Evolutionary conservation across 1,140 invertebrate species (phyloP), one percentile per base, ranked within the genome.

Genomic region (Myzus persicae): DNA sequence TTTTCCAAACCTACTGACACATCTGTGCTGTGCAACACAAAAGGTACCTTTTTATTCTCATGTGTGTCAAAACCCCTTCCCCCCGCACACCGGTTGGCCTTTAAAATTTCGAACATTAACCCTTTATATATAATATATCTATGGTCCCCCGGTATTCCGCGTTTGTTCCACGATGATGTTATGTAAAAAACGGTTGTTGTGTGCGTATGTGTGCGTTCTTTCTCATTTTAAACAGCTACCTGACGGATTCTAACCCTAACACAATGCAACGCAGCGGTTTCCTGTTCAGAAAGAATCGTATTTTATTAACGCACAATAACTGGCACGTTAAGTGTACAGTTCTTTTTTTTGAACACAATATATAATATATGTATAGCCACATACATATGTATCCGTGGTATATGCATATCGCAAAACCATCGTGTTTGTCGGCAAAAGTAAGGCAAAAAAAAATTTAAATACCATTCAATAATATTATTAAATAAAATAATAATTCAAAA

Each of bases 221-320:
- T 93, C 91, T 48, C 91, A 48, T 91, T 93, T 93, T 93, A 93
- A 93, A 93, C 91, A 93, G 91, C 91, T 93, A 93, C 91, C 91
- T 93, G 91, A 93, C 91, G 91, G 91, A 93, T 93, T 93, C 54
- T 36, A 8, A 85, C 91, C 91, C 91, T 40, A 38, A 51, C 20
- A 91, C 90, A 91, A 91, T 91, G 42, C 91, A 42, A 82, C 81
- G 36, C 91, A 84, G 44, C 76, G 76, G 91, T 93, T 93, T 93
- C 91, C 91, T 93, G 91, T 93, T 85, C 46, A 48, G 18, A 93
- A 85, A 85, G 81, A 54, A 85, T 85, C 24, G 44, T 93, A 42
- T 92, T 85, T 51, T 84, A 84, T 84, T 82, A 84, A 92, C 44
- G 91, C 31, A 48, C n/a, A 82, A 48, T 91, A 84, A 44, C 87